phyloP scores from a whole-genome alignment of 2,797 vertebrate species.

The Tadarida brasiliensis region DNA sequence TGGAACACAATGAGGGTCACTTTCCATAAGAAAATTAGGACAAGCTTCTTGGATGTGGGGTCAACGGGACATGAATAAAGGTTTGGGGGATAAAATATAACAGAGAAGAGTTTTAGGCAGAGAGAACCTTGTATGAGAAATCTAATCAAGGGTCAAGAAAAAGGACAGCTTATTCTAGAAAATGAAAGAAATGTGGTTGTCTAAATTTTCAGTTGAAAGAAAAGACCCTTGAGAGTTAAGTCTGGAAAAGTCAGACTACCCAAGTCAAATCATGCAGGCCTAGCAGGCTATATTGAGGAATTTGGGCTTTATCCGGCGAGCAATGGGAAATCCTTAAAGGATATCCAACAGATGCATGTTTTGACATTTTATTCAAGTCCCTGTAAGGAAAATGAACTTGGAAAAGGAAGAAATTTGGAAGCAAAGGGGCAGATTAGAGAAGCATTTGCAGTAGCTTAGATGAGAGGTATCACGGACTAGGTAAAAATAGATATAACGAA shows the following conservation, averaged over 20 bases:
- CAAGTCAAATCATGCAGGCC: neutral
- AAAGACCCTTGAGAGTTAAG: neutral
- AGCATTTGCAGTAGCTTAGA: neutral
- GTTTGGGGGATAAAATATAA: neutral
- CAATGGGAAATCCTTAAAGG: neutral
- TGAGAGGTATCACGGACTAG: neutral
- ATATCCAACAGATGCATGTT: neutral
- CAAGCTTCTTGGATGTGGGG: neutral
- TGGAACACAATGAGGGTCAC: neutral
- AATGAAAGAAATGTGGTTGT: neutral
- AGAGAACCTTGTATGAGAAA: neutral
- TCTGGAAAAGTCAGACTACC: neutral
- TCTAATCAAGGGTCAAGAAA: neutral
- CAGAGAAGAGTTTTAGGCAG: neutral
- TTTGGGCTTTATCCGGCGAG: neutral
- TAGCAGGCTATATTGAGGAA: neutral
- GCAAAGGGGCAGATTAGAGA: neutral
- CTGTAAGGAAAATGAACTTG: neutral
- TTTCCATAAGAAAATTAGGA: neutral
- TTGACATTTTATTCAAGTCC: neutral
- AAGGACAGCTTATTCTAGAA: neutral
- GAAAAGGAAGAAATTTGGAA: neutral
- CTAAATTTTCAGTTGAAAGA: constrained; percentile 37
- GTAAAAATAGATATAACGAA: neutral
- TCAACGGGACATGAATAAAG: neutral